Evolutionary conservation across 1,140 invertebrate species (phyloP).

Genomic region (Cherax destructor): DNA sequence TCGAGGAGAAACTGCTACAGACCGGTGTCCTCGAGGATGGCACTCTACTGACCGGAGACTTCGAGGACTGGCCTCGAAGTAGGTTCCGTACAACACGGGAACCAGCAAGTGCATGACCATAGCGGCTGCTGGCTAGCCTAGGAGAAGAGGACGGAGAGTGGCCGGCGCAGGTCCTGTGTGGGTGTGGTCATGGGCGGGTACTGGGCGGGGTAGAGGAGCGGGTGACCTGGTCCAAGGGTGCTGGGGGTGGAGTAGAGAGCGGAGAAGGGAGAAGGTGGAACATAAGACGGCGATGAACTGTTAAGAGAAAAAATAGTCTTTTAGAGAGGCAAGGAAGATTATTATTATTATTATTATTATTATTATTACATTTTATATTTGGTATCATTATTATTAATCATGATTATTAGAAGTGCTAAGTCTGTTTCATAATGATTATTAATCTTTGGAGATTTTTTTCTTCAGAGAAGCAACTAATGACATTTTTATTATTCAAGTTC

Average conservation of each 20-base stretch:
- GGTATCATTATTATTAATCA: too few species aligned
- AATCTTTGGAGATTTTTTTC: too few species aligned
- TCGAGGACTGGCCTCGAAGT: not conserved
- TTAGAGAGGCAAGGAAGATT: not conserved
- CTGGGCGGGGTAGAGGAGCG: conserved; percentile 57
- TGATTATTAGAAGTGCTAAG: too few species aligned
- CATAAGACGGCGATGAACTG: conserved; percentile 52
- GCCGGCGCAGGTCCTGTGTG: conserved; percentile 59
- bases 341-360: too few species aligned
- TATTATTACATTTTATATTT: too few species aligned
- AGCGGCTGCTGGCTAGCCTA: conserved; percentile 14
- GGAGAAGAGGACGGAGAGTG: conserved; percentile 63
- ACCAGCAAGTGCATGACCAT: too few species aligned
- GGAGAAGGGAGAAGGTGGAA: conserved; percentile 60
- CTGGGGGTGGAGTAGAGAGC: conserved; percentile 54
- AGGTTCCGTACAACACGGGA: not conserved
- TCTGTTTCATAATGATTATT: too few species aligned
- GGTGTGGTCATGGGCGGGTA: conserved; percentile 60
- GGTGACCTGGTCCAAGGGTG: conserved; percentile 45
- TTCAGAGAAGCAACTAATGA: too few species aligned
- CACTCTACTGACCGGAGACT: too few species aligned
- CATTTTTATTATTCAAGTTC: too few species aligned
- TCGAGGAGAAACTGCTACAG: too few species aligned
- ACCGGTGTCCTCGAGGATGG: too few species aligned
- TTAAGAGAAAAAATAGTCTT: not conserved